Evolutionary conservation across 2,888 invertebrate species (phyloP), one percentile per base, ranked within the genome.

Genomic region (Philopedon plagiatum): DNA sequence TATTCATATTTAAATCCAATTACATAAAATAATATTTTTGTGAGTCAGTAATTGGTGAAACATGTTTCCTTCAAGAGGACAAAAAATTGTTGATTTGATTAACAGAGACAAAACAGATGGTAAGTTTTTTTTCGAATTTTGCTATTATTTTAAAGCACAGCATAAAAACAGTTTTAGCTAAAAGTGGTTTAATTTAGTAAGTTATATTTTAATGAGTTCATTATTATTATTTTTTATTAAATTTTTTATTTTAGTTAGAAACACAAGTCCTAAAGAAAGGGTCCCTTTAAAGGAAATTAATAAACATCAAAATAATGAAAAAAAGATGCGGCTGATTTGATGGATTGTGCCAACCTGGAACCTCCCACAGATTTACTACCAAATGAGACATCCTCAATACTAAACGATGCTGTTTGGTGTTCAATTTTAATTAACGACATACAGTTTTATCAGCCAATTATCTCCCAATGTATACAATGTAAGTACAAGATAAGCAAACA

Each of bases 41-140:
- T 26, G 4, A 26, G 26, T 26, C 26, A 26, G 26, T 26, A 5
- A 26, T 5, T 26, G 26, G 26, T 26, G 7, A 26, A 26, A 4
- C 9, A 39, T 39, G 39, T 7, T 39, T 2, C 2, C 51, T 21
- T 51, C 51, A 51, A 15, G 51, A 51, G 51, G 51, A 26, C 51
- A 26, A 51, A 51, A 29, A 13, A 51, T 51, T 19, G 23, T 23
- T 23, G 49, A 39, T 39, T 15, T 39, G 39, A 39, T 39, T 29
- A 51, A 2, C n/a, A 11, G 21, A 51, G 13, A 29, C 5, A 51
- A 51, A 51, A 23, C n/a, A 29, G 23, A 2, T 51, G 21, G 23
- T 51, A 51, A 51, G 51, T 51, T 51, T 51, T 3, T 46, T 51
- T 51, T 51, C 5, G 18, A 8, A 34, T 34, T 34, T 34, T 34